These are phyloP conservation scores for Noctilio leporinus DNA, from an alignment of 2,113 vertebrate genomes.

Conservation along the genomic window DNA sequence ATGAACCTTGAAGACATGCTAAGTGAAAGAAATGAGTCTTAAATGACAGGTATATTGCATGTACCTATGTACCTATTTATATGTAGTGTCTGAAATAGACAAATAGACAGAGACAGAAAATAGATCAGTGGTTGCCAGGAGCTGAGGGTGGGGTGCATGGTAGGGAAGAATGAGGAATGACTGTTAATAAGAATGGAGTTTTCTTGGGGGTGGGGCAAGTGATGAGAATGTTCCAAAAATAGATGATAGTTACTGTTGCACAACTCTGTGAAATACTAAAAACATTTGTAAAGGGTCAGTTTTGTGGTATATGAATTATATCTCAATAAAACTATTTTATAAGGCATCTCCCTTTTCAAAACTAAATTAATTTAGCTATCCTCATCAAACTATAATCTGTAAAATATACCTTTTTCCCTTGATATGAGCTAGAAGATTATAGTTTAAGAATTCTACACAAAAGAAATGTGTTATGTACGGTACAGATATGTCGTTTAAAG, in stretches of 20 bases:
- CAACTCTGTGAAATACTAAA: slow-evolving; percentile 25
- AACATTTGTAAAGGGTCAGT: neutral
- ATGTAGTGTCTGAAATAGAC: neutral
- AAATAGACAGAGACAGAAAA: neutral
- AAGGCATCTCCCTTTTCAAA: neutral
- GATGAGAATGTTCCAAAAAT: slow-evolving; percentile 16
- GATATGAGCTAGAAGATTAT: neutral
- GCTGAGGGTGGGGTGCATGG: neutral
- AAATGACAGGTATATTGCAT: neutral
- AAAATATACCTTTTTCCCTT: neutral
- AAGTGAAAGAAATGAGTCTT: neutral
- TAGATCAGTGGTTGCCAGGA: neutral
- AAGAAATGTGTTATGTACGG: neutral
- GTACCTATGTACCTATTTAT: neutral
- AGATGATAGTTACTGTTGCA: neutral
- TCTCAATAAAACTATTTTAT: neutral
- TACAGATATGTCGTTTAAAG: neutral
- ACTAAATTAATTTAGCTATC: neutral
- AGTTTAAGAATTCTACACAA: neutral
- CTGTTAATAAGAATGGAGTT: neutral
- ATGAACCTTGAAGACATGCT: neutral
- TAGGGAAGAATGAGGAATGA: neutral
- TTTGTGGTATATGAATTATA: slow-evolving; percentile 9
- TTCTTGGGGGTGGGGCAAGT: neutral
- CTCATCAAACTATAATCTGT: neutral